These are phyloP conservation scores for Tetramorium bicarinatum DNA, from an alignment of 2,888 invertebrate species.

Conservation along the genomic window DNA sequence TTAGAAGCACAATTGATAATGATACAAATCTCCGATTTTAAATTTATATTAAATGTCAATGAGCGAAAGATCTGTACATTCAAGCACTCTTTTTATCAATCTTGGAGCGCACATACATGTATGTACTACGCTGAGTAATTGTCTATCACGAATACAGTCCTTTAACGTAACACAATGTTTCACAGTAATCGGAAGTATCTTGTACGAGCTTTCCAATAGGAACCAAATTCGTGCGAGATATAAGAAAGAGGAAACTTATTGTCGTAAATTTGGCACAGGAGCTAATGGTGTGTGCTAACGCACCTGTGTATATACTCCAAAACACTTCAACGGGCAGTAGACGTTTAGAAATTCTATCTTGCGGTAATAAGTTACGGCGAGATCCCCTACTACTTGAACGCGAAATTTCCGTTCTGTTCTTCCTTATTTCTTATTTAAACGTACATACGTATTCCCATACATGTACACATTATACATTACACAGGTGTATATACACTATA, in stretches of 20 bases:
- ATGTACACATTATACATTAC: constrained; percentile 25
- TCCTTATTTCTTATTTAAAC: constrained; percentile 29
- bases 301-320: constrained; percentile 18
- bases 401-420: constrained; percentile 18
- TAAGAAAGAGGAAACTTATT: constrained; percentile 75
- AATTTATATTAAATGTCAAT: constrained; percentile 20
- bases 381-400: constrained; percentile 7
- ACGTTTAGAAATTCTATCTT: constrained; percentile 42
- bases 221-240: constrained; percentile 51
- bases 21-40: background rate
- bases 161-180: constrained; percentile 1
- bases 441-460: constrained; percentile 10
- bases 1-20: background rate
- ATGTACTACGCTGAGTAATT: background rate
- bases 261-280: constrained; percentile 80
- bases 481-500: constrained; percentile 33
- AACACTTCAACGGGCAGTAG: constrained; percentile 35
- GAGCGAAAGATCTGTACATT: constrained; percentile 22
- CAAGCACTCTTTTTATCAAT: constrained; percentile 30
- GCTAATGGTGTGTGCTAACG: constrained; percentile 45
- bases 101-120: background rate
- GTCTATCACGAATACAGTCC: background rate
- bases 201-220: constrained; percentile 9
- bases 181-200: constrained; percentile 20
- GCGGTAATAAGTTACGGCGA: background rate